Percentiles rank a stretch among this genome's conserved stretches.
phyloP scores from a whole-genome alignment of 2,113 vertebrate genomes.

The Cheilinus undulatus region DNA sequence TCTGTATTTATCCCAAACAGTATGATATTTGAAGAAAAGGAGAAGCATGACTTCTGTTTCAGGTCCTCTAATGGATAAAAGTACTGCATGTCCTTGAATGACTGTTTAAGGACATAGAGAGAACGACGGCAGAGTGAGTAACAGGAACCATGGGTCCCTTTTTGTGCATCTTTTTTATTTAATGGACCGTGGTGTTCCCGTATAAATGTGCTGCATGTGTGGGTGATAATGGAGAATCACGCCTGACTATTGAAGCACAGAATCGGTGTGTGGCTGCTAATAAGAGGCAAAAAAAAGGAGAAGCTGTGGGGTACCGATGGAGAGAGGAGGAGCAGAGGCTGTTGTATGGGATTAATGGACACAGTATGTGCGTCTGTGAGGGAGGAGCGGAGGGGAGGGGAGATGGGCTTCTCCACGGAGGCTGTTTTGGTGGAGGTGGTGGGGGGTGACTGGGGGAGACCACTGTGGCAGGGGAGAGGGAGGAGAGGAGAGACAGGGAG shows the following conservation, averaged over 20 bases:
- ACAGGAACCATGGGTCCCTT: conserved; percentile 3
- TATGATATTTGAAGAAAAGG: neutral
- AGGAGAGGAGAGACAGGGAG: conserved; percentile 48
- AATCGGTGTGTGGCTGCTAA: conserved; percentile 56
- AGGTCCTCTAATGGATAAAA: neutral
- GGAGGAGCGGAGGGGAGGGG: conserved; percentile 44
- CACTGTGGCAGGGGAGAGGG: conserved; percentile 65
- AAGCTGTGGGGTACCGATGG: conserved; percentile 35
- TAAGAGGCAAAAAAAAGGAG: conserved; percentile 58
- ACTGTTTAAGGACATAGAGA: conserved; percentile 23
- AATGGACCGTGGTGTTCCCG: conserved; percentile 16
- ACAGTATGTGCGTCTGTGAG: conserved; percentile 44
- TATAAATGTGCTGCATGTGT: conserved; percentile 23
- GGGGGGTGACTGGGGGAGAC: conserved; percentile 67
- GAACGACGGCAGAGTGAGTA: neutral
- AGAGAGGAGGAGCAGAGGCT: conserved; percentile 63
- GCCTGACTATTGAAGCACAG: conserved; percentile 74
- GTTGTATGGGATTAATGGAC: conserved; percentile 69
- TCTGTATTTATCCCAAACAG: too few species aligned
- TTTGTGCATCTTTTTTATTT: conserved; percentile 12
- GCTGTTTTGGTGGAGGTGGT: conserved; percentile 32
- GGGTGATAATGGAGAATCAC: conserved; percentile 83
- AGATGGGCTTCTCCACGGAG: conserved; percentile 72
- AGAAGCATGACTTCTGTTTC: neutral
- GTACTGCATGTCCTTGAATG: conserved; percentile 44